phyloP scores from a whole-genome alignment of 1,140 invertebrate genomes.

The Diabrotica undecimpunctata region DNA sequence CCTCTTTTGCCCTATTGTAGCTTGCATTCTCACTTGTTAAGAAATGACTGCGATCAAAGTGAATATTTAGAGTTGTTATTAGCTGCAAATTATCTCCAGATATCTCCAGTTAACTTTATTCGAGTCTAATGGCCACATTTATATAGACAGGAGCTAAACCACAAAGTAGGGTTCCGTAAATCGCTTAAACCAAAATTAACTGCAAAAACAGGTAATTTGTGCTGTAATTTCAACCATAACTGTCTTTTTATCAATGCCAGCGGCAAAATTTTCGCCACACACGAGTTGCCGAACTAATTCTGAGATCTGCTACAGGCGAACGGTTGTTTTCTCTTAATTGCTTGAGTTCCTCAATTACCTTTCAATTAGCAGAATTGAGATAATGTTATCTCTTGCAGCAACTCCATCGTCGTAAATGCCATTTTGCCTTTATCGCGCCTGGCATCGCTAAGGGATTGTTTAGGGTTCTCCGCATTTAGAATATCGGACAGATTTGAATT shows the following conservation, averaged over 20 bases:
- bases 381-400: constrained; percentile 42
- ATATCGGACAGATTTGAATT: constrained; percentile 11
- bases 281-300: constrained; percentile 32
- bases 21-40: too few species aligned
- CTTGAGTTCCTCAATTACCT: constrained; percentile 45
- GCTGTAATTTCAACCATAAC: constrained; percentile 42
- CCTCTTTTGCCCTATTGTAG: too few species aligned
- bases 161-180: constrained; percentile 35
- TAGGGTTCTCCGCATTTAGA: not conserved
- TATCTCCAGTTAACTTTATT: constrained; percentile 20
- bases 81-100: constrained; percentile 9
- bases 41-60: too few species aligned
- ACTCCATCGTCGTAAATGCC: constrained; percentile 15
- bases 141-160: constrained; percentile 23
- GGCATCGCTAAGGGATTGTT: constrained; percentile 1
- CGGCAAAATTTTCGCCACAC: constrained; percentile 37
- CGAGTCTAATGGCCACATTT: constrained; percentile 29
- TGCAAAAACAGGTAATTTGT: constrained; percentile 42
- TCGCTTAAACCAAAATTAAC: constrained; percentile 39
- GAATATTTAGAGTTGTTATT: too few species aligned
- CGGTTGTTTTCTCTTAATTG: constrained; percentile 38
- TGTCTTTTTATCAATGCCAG: constrained; percentile 42
- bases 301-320: constrained; percentile 33
- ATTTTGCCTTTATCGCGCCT: constrained; percentile 9
- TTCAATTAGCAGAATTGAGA: constrained; percentile 45